Evolutionary conservation across 2,888 invertebrate species (phyloP), one percentile per base, ranked within the genome.

Genomic region (Diarsia rubi): DNA sequence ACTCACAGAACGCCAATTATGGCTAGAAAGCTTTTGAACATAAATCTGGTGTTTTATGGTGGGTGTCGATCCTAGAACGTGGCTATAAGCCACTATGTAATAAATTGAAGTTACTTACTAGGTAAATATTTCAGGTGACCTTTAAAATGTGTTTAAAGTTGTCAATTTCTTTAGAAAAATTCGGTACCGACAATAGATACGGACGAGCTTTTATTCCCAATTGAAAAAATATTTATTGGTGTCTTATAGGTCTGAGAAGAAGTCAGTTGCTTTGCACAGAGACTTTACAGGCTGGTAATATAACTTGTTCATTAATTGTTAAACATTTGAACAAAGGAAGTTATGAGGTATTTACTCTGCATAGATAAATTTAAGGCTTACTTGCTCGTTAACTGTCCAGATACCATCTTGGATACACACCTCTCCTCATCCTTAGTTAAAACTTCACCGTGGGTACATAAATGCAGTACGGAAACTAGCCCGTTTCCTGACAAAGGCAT

Each of bases 1-100:
- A 45, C 49, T 45, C 45, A 62, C 77, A 62, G 69, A 75, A 63
- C 5, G 52, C 27, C 67, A 52, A 76, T 60, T 69, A 60, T 37
- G 6, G 54, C 49, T 60, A 21, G 44, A 68, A 68, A 75, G 37
- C 59, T 69, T 75, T 76, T 69, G 27, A 60, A 52, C 77, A 60
- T 69, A 52, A 69, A 52, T 68, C 44, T 49, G 42, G 5, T 54
- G n/a, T 27, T 62, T 69, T 45, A 62, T 77, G 60, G 77, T 31
- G 19, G 44, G 21, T 37, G 69, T 52, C 52, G 45, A 69, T 52
- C 45, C 27, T 77, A 37, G 21, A 37, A 52, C 21, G 59, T 16
- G 16, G 16, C 52, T 42, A n/a, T n/a, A 52, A 73, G 8, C 24
- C 57, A 27, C 42, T 42, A 64, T 11, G 27, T 47, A 31, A 19